Conservation (phyloP, 1,140 invertebrate species). For the Chymomyza costata region DNA sequence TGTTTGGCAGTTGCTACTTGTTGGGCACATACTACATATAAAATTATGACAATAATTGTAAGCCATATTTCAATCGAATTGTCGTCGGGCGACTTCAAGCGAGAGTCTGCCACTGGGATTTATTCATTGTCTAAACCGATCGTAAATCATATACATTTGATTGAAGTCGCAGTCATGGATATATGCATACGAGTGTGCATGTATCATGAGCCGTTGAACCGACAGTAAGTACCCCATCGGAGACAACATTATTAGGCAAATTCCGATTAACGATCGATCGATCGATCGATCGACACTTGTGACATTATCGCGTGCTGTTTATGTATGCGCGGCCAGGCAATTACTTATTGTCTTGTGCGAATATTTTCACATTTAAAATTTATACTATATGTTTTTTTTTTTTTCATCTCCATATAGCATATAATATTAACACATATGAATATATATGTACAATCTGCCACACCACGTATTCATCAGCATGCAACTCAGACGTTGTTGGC, state of each 20-base stretch:
- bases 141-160: slow-evolving; percentile 33
- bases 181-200: slow-evolving; percentile 18
- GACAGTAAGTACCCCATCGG: slow-evolving; percentile 38
- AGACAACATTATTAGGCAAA: slow-evolving; percentile 33
- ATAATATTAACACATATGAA: no score
- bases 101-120: slow-evolving; percentile 29
- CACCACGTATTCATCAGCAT: slow-evolving; percentile 73
- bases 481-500: slow-evolving; percentile 39
- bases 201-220: slow-evolving; percentile 66
- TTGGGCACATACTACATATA: slow-evolving; percentile 60
- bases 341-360: slow-evolving; percentile 42
- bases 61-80: slow-evolving; percentile 53
- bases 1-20: slow-evolving; percentile 32
- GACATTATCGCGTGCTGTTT: slow-evolving; percentile 70
- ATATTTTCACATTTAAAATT: slow-evolving; percentile 23
- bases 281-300: slow-evolving; percentile 37
- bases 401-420: no score
- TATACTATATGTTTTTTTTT: slow-evolving; percentile 35
- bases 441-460: no score
- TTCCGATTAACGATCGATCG: slow-evolving; percentile 22
- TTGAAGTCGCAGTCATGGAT: slow-evolving; percentile 10
- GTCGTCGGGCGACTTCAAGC: slow-evolving; percentile 59
- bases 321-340: slow-evolving; percentile 54
- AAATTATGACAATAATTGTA: slow-evolving; percentile 74
- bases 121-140: slow-evolving; percentile 51